Base-by-base conservation (phyloP, 92 coral and sea anemone species). In the Nematostella vectensis region DNA sequence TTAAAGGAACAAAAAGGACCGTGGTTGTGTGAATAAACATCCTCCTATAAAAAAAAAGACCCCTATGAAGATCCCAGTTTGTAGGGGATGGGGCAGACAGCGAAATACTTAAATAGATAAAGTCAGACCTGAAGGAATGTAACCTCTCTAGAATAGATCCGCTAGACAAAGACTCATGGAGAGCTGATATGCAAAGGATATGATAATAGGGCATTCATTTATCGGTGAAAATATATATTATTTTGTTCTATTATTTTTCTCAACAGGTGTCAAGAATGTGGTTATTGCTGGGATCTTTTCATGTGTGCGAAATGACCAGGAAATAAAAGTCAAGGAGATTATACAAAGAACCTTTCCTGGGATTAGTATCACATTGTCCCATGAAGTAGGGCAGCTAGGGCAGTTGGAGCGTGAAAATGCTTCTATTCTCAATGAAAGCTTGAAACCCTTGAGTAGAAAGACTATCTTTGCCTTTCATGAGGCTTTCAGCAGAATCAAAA, bases 381-480 rank as follows among this genome's bases (percentile, higher is more conserved):
- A 86, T 50, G 66, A 93, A 27, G 88, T 87, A 27, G 99, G 93
- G 0, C 38, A 74, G 11, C 50, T 81, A 17, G 98, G 98, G 4
- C 70, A 81, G 23, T 73, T 91, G 47, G 98, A 81, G 62, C 76
- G 98, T 26, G 98, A 91, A 44, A 91, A 91, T 73, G 94, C 98
- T 15, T 69, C 98, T 10, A 80, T 91, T 53, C 63, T 91, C 25
- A 91, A 91, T 42, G 98, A 91, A 53, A 85, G 91, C 56, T 69
- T 91, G 19, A 91, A 86, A 57, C 95, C 95, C 27, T 65, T 91
- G 47, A 79, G 88, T 68, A 45, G 54, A 15, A 80, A 51, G 57
- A 79, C 88, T 27, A 83, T 91, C 42, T 29, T 27, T 11, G 88
- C 91, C 9, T 85, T 91, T 72, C 50, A 66, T 11, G 36, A 65